These are phyloP conservation scores for Orius insidiosus DNA, from an alignment of 1,140 invertebrate genomes.

Conservation along the genomic window DNA sequence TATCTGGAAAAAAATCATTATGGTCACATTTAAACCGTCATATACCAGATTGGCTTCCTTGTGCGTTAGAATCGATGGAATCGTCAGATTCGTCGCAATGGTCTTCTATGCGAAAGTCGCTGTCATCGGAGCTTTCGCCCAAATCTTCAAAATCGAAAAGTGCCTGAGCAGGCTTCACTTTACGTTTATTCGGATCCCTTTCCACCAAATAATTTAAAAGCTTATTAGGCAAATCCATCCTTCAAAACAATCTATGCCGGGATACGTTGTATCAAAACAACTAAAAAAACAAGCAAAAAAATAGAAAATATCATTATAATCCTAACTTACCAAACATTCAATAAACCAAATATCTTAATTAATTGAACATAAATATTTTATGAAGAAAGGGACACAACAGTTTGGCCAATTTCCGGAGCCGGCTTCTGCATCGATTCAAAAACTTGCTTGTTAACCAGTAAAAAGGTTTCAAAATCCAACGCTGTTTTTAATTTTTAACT, in stretches of 20 bases:
- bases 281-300: no score
- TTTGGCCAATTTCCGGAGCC: no score
- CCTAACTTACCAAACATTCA: no score
- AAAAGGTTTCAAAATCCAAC: no score
- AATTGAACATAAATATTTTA: no score
- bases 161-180: conserved; percentile 60
- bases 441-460: neutral
- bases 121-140: conserved; percentile 86
- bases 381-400: no score
- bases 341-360: no score
- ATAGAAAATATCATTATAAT: no score
- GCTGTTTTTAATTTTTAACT: neutral
- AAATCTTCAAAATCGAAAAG: conserved; percentile 57
- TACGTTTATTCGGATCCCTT: conserved; percentile 65
- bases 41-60: conserved; percentile 10
- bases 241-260: no score
- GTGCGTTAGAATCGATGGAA: conserved; percentile 34
- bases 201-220: conserved; percentile 40
- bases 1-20: conserved; percentile 25
- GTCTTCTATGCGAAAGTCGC: conserved; percentile 84
- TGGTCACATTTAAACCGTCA: neutral
- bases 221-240: conserved; percentile 3
- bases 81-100: conserved; percentile 57
- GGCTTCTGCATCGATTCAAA: conserved; percentile 1
- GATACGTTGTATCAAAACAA: no score